phyloP scores from a whole-genome alignment of 1,140 invertebrate species.

The Charaxes varanes region DNA sequence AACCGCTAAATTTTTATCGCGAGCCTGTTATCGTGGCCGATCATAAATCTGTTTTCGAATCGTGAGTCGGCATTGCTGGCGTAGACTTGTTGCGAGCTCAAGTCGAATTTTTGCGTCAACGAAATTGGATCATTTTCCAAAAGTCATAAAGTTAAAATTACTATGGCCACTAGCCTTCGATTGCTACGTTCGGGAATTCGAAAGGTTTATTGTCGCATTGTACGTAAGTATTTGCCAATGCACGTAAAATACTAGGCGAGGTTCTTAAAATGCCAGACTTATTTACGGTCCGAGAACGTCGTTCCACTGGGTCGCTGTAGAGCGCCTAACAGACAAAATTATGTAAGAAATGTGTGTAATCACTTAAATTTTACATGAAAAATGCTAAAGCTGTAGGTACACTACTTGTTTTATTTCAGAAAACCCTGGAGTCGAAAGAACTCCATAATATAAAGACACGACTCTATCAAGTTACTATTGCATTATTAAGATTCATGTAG shows the following conservation, averaged over 20 bases:
- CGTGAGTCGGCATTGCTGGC: conserved; percentile 64
- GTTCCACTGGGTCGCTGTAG: conserved; percentile 14
- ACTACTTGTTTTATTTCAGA: too few species aligned
- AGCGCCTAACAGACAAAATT: neutral
- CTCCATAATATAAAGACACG: too few species aligned
- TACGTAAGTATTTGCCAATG: conserved; percentile 70
- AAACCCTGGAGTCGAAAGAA: too few species aligned
- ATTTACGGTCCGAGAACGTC: conserved; percentile 54
- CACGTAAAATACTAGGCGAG: conserved; percentile 67
- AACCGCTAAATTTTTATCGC: conserved; percentile 70
- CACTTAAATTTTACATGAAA: too few species aligned
- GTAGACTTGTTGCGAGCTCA: conserved; percentile 38
- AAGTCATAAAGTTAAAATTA: conserved; percentile 56
- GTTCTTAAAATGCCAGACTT: conserved; percentile 67
- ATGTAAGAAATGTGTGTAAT: too few species aligned
- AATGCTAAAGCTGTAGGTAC: too few species aligned
- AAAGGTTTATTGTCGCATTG: conserved; percentile 64
- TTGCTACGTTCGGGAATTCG: conserved; percentile 47
- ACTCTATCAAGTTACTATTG: too few species aligned
- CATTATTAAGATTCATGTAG: too few species aligned
- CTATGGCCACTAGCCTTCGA: conserved; percentile 33
- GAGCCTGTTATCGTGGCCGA: conserved; percentile 68
- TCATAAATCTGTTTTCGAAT: conserved; percentile 74
- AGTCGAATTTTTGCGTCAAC: conserved; percentile 26
- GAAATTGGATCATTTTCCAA: conserved; percentile 36